Evolutionary conservation across 2,888 invertebrate species (phyloP).

Genomic region (Polydesmus complanatus): DNA sequence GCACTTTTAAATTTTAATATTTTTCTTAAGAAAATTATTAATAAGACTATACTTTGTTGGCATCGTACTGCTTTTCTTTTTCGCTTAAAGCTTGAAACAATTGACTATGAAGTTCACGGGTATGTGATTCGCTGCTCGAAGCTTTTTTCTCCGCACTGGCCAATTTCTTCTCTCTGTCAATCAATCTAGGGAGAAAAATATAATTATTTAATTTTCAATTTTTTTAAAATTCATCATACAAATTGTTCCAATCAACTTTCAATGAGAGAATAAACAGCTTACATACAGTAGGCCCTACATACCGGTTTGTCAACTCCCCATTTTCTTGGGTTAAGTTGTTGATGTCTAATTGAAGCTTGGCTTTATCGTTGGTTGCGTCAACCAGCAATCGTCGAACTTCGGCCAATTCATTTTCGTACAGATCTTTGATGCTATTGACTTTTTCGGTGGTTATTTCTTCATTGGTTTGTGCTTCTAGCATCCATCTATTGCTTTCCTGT

Average conservation of each 20-base stretch:
- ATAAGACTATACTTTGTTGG: slow-evolving; percentile 33
- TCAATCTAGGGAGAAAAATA: too few relatives aligned
- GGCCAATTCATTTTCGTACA: slow-evolving; percentile 82
- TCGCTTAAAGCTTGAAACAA: slow-evolving; percentile 62
- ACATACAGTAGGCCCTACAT: slow-evolving; percentile 28
- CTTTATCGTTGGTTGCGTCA: slow-evolving; percentile 82
- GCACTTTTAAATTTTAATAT: slow-evolving; percentile 1
- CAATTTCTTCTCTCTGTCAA: slow-evolving; percentile 59
- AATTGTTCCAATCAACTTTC: neutral
- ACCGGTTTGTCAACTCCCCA: slow-evolving; percentile 63
- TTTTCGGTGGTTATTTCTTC: slow-evolving; percentile 77
- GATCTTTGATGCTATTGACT: slow-evolving; percentile 71
- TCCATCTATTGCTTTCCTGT: slow-evolving; percentile 72
- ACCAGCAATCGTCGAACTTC: slow-evolving; percentile 84
- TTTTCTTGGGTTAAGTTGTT: slow-evolving; percentile 74
- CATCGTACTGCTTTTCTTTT: slow-evolving; percentile 63
- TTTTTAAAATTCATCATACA: neutral
- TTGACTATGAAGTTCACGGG: slow-evolving; percentile 54
- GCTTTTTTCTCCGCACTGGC: slow-evolving; percentile 58
- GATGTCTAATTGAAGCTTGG: slow-evolving; percentile 81
- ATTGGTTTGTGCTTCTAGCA: slow-evolving; percentile 54
- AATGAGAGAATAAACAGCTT: neutral
- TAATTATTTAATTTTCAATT: slow-evolving; percentile 21
- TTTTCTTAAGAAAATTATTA: neutral
- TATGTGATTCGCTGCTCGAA: slow-evolving; percentile 54